Evolutionary conservation across 2,113 vertebrate species (phyloP).

Genomic region (Periophthalmus modestus): DNA sequence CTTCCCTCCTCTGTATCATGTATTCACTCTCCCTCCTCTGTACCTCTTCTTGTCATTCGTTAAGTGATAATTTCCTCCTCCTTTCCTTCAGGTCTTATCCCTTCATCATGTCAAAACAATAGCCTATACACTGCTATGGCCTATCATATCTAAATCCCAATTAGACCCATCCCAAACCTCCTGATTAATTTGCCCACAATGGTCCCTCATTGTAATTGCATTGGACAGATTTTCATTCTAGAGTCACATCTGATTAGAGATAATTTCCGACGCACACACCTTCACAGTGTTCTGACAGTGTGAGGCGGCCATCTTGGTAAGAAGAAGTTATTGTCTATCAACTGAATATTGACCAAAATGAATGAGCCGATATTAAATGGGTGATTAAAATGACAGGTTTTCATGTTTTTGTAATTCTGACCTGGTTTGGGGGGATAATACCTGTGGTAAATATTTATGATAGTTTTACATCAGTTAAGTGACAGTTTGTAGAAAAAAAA

Average conservation of each 20-base stretch:
- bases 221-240: conserved; percentile 97
- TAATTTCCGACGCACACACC: conserved; percentile 54
- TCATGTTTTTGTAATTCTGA: too few species aligned
- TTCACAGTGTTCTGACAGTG: not conserved
- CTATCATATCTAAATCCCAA: conserved; percentile 62
- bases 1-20: too few species aligned
- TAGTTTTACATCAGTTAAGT: too few species aligned
- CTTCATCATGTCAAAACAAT: conserved; percentile 42
- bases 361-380: too few species aligned
- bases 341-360: too few species aligned
- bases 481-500: too few species aligned
- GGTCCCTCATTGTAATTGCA: conserved; percentile 77
- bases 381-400: too few species aligned
- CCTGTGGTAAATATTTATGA: too few species aligned
- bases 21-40: conserved; percentile 10
- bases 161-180: conserved; percentile 51
- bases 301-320: not conserved
- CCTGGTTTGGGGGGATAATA: too few species aligned
- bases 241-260: conserved; percentile 85
- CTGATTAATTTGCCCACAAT: conserved; percentile 29
- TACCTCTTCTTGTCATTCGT: conserved; percentile 66
- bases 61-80: conserved; percentile 73
- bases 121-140: conserved; percentile 1
- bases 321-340: not conserved
- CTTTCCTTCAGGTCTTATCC: conserved; percentile 65